These are phyloP conservation scores for Tetrax tetrax DNA, from an alignment of 2,113 vertebrate species.

Conservation along the genomic window DNA sequence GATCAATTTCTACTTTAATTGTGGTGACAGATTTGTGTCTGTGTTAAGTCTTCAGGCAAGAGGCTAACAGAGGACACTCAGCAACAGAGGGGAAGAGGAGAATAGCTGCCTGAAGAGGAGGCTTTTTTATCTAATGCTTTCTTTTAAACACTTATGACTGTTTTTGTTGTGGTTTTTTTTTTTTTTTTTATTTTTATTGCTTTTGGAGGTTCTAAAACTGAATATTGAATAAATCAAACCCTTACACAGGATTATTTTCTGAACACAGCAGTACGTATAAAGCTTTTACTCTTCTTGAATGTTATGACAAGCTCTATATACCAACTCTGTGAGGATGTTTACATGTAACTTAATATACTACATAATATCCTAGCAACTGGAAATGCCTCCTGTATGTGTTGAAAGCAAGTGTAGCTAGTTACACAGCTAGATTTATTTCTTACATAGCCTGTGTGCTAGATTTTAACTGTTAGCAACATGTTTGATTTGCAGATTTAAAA, in stretches of 20 bases:
- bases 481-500: not conserved
- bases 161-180: not conserved
- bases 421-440: slow-evolving; percentile 55
- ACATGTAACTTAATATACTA: slow-evolving; percentile 52
- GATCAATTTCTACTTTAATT: slow-evolving; percentile 15
- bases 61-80: not conserved
- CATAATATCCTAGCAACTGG: slow-evolving; percentile 58
- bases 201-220: not conserved
- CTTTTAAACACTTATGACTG: not conserved
- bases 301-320: slow-evolving; percentile 1
- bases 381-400: slow-evolving; percentile 32
- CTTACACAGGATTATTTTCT: slow-evolving; percentile 4
- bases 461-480: not conserved
- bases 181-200: not conserved
- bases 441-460: not conserved
- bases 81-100: not conserved
- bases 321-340: slow-evolving; percentile 53
- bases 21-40: not conserved
- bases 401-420: slow-evolving; percentile 56
- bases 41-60: not conserved
- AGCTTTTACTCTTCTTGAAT: slow-evolving; percentile 24
- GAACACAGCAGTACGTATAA: not conserved
- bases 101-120: not conserved
- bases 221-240: not conserved
- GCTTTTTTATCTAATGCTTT: not conserved